These are phyloP conservation scores for Hetaerina americana DNA, from an alignment of 1,140 invertebrate species.

Conservation along the genomic window DNA sequence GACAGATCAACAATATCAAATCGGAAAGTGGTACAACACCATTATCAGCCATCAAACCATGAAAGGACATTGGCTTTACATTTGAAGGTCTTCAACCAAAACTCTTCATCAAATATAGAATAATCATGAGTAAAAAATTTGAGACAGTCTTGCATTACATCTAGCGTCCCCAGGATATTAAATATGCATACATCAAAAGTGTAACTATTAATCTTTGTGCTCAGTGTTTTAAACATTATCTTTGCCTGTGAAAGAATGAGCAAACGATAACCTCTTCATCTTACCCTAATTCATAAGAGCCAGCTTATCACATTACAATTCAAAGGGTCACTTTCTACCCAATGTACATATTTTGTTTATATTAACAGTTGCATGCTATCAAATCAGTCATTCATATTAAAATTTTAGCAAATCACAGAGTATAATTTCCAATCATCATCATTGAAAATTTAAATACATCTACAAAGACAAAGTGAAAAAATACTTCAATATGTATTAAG, in stretches of 20 bases:
- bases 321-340: not conserved
- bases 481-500: slow-evolving; percentile 1
- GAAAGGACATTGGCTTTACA: no score
- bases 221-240: not conserved
- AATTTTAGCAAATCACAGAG: not conserved
- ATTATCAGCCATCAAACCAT: no score
- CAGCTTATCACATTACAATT: not conserved
- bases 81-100: no score
- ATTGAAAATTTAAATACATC: not conserved
- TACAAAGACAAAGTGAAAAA: not conserved
- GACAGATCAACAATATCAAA: not conserved
- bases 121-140: not conserved
- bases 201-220: not conserved
- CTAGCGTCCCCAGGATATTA: not conserved
- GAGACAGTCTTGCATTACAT: not conserved
- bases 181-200: not conserved
- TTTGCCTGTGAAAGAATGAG: not conserved
- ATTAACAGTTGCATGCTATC: not conserved
- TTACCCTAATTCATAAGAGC: not conserved
- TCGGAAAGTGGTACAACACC: not conserved
- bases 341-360: not conserved
- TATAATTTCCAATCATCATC: not conserved
- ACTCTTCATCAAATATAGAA: not conserved
- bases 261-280: not conserved
- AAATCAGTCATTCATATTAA: not conserved